Evolutionary conservation across 2,797 vertebrate genomes (phyloP).

Genomic region (Pseudochaenichthys georgianus): DNA sequence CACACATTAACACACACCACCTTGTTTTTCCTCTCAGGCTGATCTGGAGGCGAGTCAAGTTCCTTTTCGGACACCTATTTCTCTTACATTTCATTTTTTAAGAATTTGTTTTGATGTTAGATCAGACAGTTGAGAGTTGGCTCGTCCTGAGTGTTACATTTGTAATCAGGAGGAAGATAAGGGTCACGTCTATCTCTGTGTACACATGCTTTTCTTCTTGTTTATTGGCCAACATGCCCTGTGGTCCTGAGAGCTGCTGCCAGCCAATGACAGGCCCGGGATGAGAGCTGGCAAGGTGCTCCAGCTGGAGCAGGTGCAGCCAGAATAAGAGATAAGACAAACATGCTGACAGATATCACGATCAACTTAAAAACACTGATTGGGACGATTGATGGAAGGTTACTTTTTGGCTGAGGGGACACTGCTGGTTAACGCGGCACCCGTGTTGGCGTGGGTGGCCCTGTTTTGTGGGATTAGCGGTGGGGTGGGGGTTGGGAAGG

Average conservation of each 20-base stretch:
- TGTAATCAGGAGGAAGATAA: conserved; percentile 30
- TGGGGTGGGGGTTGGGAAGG: conserved; percentile 12
- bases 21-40: conserved; percentile 45
- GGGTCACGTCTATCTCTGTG: conserved; percentile 48
- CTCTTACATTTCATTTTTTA: conserved; percentile 31
- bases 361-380: conserved; percentile 66
- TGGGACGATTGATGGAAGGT: conserved; percentile 41
- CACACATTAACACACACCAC: conserved; percentile 58
- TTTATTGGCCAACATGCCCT: conserved; percentile 61
- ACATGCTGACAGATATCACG: conserved; percentile 61
- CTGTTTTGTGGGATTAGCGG: conserved; percentile 62
- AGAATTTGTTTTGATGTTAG: conserved; percentile 59
- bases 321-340: conserved; percentile 63
- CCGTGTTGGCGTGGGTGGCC: conserved; percentile 63
- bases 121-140: conserved; percentile 21
- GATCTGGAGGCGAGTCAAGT: conserved; percentile 50
- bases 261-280: conserved; percentile 54
- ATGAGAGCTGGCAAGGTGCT: conserved; percentile 70
- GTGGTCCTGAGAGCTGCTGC: conserved; percentile 41
- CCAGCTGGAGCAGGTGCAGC: conserved; percentile 76
- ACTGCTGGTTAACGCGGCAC: conserved; percentile 22
- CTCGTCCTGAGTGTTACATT: conserved; percentile 20
- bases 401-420: conserved; percentile 34
- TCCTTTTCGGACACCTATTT: conserved; percentile 58
- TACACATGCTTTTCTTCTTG: conserved; percentile 61